Base-by-base conservation (phyloP, 2,888 invertebrate genomes). In the Andrena haemorrhoa region DNA sequence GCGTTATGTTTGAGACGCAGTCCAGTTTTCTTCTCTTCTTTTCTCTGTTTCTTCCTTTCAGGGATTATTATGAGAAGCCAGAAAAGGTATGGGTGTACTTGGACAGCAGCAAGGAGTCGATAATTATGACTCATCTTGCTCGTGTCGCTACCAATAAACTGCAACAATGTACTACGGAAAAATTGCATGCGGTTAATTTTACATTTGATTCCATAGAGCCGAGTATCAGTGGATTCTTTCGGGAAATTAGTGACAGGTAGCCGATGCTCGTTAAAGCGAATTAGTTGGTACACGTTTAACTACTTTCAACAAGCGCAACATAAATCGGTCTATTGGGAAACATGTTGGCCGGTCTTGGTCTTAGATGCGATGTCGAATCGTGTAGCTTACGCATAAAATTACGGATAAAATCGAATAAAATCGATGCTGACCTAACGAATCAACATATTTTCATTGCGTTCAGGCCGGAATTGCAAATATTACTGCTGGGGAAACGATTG, bases 71-170 rank as follows among this genome's bases (percentile, higher is more conserved):
- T 53, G 51, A 53, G 20, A 75, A 65, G 33, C 61, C 87, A 0
- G 76, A 85, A 16, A 79, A 84, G n/a, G 85, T 89, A 5, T 76
- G 81, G 47, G 81, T 92, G 75, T 87, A 81, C 72, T 84, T 92
- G 41, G 90, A 92, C 60, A 89, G 88, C 8, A 86, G 82, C 60
- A 71, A 86, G 6, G 90, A 91, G 76, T 90, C 92, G 0, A 80
- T 87, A 1, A 79, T 89, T 7, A 53, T 92, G 16, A 41, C 90
- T 35, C 91, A 92, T 68, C 81, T 93, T 2, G 90, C 87, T 29
- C 88, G 90, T 20, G 74, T 90, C 49, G 87, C 68, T 2, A 5
- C 7, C 0, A 26, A 8, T 1, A 82, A 82, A 61, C 26, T 72
- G 16, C n/a, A 7, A n/a, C 5, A 41, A 16, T 0, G 12, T 31